Conservation (phyloP, 2,888 invertebrate species). For the Patella ulyssiponensis region DNA sequence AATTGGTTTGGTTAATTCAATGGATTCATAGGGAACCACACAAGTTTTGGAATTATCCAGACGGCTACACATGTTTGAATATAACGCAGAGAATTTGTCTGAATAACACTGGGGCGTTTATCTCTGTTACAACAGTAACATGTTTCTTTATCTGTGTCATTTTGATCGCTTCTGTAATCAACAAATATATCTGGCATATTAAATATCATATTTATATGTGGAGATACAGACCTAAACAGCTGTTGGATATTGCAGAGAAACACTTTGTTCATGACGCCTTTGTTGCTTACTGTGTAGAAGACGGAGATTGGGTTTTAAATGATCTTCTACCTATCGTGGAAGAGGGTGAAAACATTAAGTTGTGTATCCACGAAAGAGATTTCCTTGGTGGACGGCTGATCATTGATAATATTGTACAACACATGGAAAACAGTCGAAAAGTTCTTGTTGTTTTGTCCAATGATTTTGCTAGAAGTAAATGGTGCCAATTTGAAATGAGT, state of each 20-base stretch:
- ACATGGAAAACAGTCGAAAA: conserved; percentile 79
- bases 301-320: conserved; percentile 79
- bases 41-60: background rate
- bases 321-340: conserved; percentile 79
- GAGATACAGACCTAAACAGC: conserved; percentile 40
- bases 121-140: background rate
- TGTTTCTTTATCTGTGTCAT: background rate
- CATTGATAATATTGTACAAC: conserved; percentile 80
- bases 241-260: background rate
- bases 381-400: conserved; percentile 81
- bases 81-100: background rate
- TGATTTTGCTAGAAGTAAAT: conserved; percentile 79
- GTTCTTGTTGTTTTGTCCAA: conserved; percentile 79
- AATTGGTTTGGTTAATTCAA: conserved; percentile 58
- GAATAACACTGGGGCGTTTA: background rate
- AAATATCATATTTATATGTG: conserved; percentile 4
- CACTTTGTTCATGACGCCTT: conserved; percentile 78
- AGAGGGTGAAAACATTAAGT: conserved; percentile 67
- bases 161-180: background rate
- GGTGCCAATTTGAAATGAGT: conserved; percentile 84
- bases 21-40: conserved; percentile 26
- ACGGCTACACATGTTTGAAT: background rate
- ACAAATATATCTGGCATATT: background rate
- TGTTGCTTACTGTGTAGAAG: conserved; percentile 80
- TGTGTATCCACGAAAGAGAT: conserved; percentile 82